Base-by-base conservation (phyloP, 2,113 vertebrate genomes). In the Oophaga pumilio region DNA sequence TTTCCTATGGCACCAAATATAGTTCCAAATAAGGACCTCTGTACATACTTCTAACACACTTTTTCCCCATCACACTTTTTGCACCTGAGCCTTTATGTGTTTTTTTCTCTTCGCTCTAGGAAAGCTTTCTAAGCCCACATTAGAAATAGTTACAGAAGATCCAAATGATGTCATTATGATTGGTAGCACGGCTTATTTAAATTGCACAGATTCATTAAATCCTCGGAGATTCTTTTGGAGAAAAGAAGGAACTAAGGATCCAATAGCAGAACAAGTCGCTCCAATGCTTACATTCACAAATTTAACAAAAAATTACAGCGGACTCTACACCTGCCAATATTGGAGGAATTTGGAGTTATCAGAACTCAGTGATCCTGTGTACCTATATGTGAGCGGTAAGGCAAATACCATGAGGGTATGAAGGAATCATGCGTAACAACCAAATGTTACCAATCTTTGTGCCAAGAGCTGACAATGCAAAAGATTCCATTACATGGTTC, bases 381-480 rank as follows among this genome's bases (percentile, higher is more conserved):
- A 85, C 20, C 59, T 85, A 15, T 85, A 85, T 76, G 84, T 76
- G 14, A 57, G 12, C 7, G 71, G 84, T 85, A 76, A 76, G 84
- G 33, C 33, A 43, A 43, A 43, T 43, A 43, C 33, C 3, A 43
- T 43, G 33, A 43, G 33, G 33, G 33, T 2, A 9, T 9, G 53
- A 56, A 13, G 53, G 53, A 7, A 13, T 13, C 9, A 13, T 9
- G 53, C 53, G 2, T 56, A 8, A 56, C 53, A 56, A 56, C 7
- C 53, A 56, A 9, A 56, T 56, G 53, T 56, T 56, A 56, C 53
- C 53, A 56, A 13, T 13, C 53, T 56, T 56, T 56, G 53, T 56
- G 53, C 12, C 53, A 56, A 56, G 12, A 56, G 53, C 53, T 56
- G 53, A 8, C 1, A 13, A 56, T 1, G 53, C 53, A 56, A 56